Percentiles rank a stretch among this genome's conserved stretches.
These are phyloP conservation scores for Choristoneura rosaceana DNA, from an alignment of 2,888 invertebrate species.

Conservation along the genomic window DNA sequence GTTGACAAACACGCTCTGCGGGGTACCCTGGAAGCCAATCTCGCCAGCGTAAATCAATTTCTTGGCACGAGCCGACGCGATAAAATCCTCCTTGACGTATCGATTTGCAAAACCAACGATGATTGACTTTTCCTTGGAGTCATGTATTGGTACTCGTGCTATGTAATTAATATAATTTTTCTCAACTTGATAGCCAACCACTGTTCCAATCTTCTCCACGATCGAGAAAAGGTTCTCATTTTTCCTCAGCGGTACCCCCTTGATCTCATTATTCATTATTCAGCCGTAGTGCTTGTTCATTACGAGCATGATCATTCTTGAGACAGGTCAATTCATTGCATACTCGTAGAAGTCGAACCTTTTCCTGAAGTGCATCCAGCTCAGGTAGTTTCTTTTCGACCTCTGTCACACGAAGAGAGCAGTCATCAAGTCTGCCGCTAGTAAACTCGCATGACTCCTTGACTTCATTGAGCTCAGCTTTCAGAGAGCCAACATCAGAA, in stretches of 20 bases:
- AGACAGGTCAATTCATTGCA: neutral
- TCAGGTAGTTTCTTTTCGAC: too few species aligned
- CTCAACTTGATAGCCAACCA: neutral
- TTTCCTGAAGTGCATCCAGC: neutral
- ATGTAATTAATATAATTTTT: neutral
- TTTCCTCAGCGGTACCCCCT: neutral
- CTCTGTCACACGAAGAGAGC: neutral
- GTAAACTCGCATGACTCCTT: neutral
- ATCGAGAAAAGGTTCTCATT: neutral
- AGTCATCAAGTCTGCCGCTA: neutral
- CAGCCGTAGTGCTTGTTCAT: too few species aligned
- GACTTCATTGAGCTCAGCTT: neutral
- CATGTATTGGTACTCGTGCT: neutral
- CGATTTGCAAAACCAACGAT: slow-evolving; percentile 4
- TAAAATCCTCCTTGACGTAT: slow-evolving; percentile 17
- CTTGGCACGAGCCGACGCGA: slow-evolving; percentile 3
- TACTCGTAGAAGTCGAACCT: neutral
- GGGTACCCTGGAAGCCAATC: too few species aligned
- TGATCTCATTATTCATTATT: too few species aligned
- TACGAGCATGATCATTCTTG: neutral
- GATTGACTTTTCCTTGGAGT: slow-evolving; percentile 8
- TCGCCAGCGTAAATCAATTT: too few species aligned
- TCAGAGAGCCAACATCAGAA: neutral
- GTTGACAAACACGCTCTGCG: slow-evolving; percentile 5
- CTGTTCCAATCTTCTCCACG: neutral